Evolutionary conservation across 1,140 invertebrate species (phyloP), one percentile per base, ranked within the genome.

Genomic region (Orius laevigatus): DNA sequence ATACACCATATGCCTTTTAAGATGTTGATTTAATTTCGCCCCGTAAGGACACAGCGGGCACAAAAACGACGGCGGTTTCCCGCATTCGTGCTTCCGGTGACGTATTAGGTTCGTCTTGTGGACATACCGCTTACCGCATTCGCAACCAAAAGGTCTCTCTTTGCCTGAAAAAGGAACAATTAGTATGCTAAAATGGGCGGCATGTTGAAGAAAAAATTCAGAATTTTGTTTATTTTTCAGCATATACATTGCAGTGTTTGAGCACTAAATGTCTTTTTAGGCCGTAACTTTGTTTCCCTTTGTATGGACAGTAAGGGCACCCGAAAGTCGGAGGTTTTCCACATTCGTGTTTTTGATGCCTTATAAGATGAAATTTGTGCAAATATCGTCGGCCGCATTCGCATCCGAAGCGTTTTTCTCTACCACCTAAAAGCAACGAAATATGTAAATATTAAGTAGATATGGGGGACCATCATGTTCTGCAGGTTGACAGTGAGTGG

Each of bases 311-410:
- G 15, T 53, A 48, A 14, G 20, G 44, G 55, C 74, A 76, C 50
- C 69, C 66, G 59, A 70, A 72, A 14, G 70, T 59, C 2, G 72
- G 72, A 41, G 71, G 69, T 53, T 72, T 67, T n/a, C 72, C 72
- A 48, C 71, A 74, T 56, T 74, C 70, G 60, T 66, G 66, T 49
- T 60, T 65, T 54, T 70, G 66, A 20, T 60, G 57, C 31, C 55
- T 52, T 33, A 46, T 42, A 12, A 56, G 39, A 18, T 76, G 59
- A 12, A 64, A 64, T 43, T 66, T 67, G 53, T 67, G 64, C 0
- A 62, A 60, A 55, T 74, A 75, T 19, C 58, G 57, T 49, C 63
- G 63, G 16, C 64, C 63, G 31, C 67, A 69, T 20, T 62, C 59
- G 49, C 68, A 70, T n/a, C 34, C 36, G 42, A 55, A 55, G 12